phyloP scores from a whole-genome alignment of 2,113 vertebrate species.

The Pluvianellus socialis region DNA sequence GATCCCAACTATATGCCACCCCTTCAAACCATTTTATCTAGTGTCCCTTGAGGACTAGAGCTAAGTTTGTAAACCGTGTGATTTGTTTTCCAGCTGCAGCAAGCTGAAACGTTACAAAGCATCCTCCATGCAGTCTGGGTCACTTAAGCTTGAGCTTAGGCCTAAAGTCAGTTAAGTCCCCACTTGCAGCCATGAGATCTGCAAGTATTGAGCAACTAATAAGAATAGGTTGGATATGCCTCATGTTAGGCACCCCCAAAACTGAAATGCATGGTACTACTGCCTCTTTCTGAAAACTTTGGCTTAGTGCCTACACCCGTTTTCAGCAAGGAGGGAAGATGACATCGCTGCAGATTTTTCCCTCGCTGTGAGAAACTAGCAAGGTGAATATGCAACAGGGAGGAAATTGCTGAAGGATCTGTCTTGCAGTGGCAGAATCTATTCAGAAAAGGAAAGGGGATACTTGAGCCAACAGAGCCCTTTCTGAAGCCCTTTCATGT shows the following conservation, averaged over 20 bases:
- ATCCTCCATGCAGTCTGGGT: background rate
- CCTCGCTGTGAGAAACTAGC: background rate
- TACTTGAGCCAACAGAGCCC: background rate
- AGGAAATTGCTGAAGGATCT: background rate
- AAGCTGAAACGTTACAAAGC: background rate
- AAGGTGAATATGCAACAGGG: conserved; percentile 29
- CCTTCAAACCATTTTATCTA: background rate
- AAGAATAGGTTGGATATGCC: background rate
- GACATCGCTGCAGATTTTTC: conserved; percentile 27
- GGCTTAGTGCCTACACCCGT: conserved; percentile 19
- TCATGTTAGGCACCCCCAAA: background rate
- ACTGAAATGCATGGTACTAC: background rate
- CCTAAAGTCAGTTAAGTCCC: background rate
- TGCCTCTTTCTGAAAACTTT: conserved; percentile 14
- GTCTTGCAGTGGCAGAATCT: background rate
- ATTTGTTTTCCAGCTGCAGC: background rate
- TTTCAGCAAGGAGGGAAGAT: conserved; percentile 1
- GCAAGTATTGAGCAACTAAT: background rate
- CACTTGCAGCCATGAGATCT: background rate
- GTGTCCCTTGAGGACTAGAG: background rate
- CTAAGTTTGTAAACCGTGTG: background rate
- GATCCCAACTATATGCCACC: background rate
- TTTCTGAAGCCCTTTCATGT: background rate
- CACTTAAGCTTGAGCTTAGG: background rate
- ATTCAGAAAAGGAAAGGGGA: background rate